Evolutionary conservation across 2,888 invertebrate species (phyloP), one percentile per base, ranked within the genome.

Genomic region (Synanthedon tipuliformis): DNA sequence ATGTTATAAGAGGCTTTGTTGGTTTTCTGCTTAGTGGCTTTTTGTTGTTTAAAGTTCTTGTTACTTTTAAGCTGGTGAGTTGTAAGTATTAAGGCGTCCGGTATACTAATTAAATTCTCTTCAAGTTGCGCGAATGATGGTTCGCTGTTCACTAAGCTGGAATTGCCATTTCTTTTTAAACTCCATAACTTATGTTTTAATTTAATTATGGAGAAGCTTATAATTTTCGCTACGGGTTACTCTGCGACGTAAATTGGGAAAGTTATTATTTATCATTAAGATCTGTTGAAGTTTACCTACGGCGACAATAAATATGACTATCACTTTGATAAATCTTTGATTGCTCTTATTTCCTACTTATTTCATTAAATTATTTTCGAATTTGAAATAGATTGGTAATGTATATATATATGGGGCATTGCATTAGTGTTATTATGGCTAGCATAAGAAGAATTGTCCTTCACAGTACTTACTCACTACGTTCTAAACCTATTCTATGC

Each of bases 101-200:
- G 60, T 57, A 59, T 54, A 62, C 63, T 78, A 79, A 83, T 83
- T 81, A 79, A 80, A 79, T 76, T 73, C 68, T 64, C 68, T 64
- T 66, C 68, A 73, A 77, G 70, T 74, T 67, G 58, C 59, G 58
- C 59, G 61, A 66, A 67, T 69, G 74, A 75, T 73, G 70, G 68
- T 61, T 61, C 62, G 54, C 57, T 58, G 59, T 63, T 64, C 58
- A 58, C 70, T 73, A 68, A 73, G 69, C 69, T 68, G 63, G 67
- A 76, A 78, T 72, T 64, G 73, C 73, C 73, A 75, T 78, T 78
- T 77, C 78, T 81, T 83, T 75, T 77, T 73, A 69, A 80, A 79
- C 73, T 81, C 68, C 72, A 69, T 75, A 81, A 79, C 76, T 82
- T 78, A 75, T 70, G 74, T 79, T 80, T 81, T 73, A 82, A 82